phyloP scores from a whole-genome alignment of 2,888 invertebrate species.

The Agrotis clavis region DNA sequence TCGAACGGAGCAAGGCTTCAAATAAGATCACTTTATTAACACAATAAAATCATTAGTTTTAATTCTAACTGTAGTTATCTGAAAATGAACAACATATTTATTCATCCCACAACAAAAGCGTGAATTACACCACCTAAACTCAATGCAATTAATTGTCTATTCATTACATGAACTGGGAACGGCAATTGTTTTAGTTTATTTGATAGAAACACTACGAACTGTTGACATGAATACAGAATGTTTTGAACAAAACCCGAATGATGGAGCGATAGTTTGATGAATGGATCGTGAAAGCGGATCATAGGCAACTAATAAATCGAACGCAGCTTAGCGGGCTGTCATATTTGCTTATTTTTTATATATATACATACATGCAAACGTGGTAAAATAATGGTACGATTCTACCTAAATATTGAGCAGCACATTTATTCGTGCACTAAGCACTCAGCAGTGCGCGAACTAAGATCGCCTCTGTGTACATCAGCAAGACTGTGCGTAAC shows the following conservation, averaged over 20 bases:
- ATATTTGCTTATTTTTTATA: slow-evolving; percentile 18
- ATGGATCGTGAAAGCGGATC: slow-evolving; percentile 6
- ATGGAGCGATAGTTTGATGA: slow-evolving; percentile 51
- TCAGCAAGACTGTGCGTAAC: no score
- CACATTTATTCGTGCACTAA: no score
- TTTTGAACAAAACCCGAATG: slow-evolving; percentile 46
- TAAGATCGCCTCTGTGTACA: no score
- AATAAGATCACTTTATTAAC: neutral
- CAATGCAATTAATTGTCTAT: slow-evolving; percentile 35
- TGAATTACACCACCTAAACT: neutral
- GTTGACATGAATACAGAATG: slow-evolving; percentile 40
- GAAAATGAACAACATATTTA: neutral
- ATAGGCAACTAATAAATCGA: slow-evolving; percentile 36
- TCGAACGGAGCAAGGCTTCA: neutral
- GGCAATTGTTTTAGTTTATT: slow-evolving; percentile 52
- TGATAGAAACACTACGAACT: slow-evolving; percentile 30
- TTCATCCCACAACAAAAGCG: neutral
- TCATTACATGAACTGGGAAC: slow-evolving; percentile 21
- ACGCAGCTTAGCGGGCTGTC: slow-evolving; percentile 36
- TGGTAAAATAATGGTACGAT: no score
- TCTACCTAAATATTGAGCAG: no score
- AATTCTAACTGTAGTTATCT: neutral
- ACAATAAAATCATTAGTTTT: neutral
- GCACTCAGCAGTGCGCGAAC: no score
- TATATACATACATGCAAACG: slow-evolving; percentile 1